phyloP scores from a whole-genome alignment of 2,113 vertebrate species.

The Apus apus region DNA sequence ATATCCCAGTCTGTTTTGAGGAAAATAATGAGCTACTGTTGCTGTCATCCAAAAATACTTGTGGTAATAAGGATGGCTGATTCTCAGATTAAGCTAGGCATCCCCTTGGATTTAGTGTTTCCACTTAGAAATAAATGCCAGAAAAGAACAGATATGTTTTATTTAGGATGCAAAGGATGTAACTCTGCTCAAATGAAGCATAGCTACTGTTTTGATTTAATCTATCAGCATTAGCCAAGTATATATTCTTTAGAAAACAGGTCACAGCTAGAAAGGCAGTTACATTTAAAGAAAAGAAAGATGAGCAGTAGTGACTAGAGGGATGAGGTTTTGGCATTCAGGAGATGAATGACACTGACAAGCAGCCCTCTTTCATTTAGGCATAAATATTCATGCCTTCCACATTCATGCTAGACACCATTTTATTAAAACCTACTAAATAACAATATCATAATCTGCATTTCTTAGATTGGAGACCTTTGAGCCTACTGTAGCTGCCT shows the following conservation, averaged over 20 bases:
- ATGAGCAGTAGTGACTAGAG: background rate
- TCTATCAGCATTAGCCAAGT: constrained; percentile 9
- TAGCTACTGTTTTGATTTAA: background rate
- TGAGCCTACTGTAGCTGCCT: background rate
- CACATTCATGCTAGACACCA: background rate
- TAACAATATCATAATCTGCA: background rate
- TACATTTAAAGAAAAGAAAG: background rate
- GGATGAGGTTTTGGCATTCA: background rate
- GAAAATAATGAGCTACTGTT: background rate
- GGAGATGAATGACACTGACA: background rate
- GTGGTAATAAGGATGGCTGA: background rate
- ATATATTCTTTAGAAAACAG: constrained; percentile 33
- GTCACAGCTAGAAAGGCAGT: constrained; percentile 31
- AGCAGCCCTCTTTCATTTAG: background rate
- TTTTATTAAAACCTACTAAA: constrained; percentile 13
- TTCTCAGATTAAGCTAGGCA: background rate
- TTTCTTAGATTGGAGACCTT: background rate
- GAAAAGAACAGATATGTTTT: background rate
- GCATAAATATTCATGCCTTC: constrained; percentile 47
- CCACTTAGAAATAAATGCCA: background rate
- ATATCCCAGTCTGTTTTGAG: background rate
- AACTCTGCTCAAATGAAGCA: background rate
- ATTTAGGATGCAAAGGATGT: background rate
- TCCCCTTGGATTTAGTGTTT: background rate
- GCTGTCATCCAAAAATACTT: background rate